Evolutionary conservation across 37 sponge, comb jelly and placozoan species (phyloP).

Genomic region (Spongilla lacustris): DNA sequence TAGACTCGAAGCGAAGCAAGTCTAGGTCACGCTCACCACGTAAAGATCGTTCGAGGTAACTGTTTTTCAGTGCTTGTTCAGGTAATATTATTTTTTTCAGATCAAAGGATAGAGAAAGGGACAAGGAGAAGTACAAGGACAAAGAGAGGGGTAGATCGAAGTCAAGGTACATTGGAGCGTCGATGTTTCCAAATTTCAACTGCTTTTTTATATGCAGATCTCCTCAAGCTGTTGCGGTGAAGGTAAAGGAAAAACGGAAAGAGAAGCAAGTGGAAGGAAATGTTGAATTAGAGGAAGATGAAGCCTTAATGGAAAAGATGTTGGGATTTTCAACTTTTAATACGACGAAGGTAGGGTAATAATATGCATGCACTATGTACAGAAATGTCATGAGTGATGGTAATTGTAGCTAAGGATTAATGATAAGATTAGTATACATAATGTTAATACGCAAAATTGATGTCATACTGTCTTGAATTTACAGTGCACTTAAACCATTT

Average conservation of each 20-base stretch:
- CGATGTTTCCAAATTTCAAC: neutral
- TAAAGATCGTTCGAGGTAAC: neutral
- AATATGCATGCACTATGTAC: too few species aligned
- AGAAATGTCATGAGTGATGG: too few species aligned
- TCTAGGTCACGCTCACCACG: neutral
- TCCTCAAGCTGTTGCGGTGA: neutral
- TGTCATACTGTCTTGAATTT: too few species aligned
- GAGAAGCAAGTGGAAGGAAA: slow-evolving; percentile 16
- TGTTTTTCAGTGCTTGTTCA: neutral
- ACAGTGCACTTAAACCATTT: too few species aligned
- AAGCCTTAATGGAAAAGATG: slow-evolving; percentile 75
- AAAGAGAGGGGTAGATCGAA: slow-evolving; percentile 21
- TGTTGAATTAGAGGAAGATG: slow-evolving; percentile 59
- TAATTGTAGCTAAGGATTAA: too few species aligned
- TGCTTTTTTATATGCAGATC: neutral
- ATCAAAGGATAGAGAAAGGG: slow-evolving; percentile 9
- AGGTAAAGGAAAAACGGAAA: neutral
- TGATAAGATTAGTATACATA: too few species aligned
- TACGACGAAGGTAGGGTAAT: slow-evolving; percentile 74
- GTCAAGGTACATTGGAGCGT: neutral
- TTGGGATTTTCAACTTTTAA: slow-evolving; percentile 89
- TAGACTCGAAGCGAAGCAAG: neutral
- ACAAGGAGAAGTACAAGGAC: slow-evolving; percentile 11
- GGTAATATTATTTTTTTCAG: neutral
- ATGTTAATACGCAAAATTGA: too few species aligned